phyloP scores from a whole-genome alignment of 2,888 invertebrate genomes.

The Drosophila greeni region DNA sequence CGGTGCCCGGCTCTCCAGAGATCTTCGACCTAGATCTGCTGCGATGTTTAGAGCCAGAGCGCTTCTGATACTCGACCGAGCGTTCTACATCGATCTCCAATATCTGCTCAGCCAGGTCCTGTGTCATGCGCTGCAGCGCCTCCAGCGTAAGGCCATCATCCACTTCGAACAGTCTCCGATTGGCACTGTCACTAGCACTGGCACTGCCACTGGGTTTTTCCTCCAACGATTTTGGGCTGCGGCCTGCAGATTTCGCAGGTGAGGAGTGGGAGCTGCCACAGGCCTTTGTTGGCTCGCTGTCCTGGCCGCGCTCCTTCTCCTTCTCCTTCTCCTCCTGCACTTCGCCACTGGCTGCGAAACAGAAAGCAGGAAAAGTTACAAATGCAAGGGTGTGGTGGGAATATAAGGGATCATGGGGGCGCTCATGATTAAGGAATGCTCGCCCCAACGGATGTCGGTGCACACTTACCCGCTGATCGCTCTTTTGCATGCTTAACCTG shows the following conservation, averaged over 20 bases:
- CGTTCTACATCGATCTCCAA: slow-evolving; percentile 57
- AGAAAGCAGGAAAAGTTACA: slow-evolving; percentile 37
- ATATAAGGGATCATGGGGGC: background rate
- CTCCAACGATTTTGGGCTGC: slow-evolving; percentile 6
- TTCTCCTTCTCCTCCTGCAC: slow-evolving; percentile 15
- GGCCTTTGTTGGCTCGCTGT: background rate
- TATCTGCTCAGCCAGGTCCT: slow-evolving; percentile 55
- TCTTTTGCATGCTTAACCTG: slow-evolving; percentile 44
- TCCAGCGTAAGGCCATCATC: slow-evolving; percentile 53
- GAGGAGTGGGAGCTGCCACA: slow-evolving; percentile 13
- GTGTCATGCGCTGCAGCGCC: slow-evolving; percentile 48
- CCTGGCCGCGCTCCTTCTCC: slow-evolving; percentile 3
- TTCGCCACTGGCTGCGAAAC: slow-evolving; percentile 35
- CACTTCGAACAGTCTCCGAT: slow-evolving; percentile 24
- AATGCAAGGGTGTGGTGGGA: slow-evolving; percentile 17
- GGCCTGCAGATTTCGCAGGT: background rate
- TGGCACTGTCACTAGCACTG: too few relatives aligned
- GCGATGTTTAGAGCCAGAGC: slow-evolving; percentile 51
- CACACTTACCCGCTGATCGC: slow-evolving; percentile 54
- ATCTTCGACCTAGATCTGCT: slow-evolving; percentile 45
- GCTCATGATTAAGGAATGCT: slow-evolving; percentile 13
- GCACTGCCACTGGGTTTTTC: background rate
- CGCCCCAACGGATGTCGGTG: slow-evolving; percentile 25
- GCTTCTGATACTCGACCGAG: slow-evolving; percentile 54
- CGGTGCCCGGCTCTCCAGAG: background rate